phyloP scores from a whole-genome alignment of 2,113 vertebrate genomes.

The Eonycteris spelaea region DNA sequence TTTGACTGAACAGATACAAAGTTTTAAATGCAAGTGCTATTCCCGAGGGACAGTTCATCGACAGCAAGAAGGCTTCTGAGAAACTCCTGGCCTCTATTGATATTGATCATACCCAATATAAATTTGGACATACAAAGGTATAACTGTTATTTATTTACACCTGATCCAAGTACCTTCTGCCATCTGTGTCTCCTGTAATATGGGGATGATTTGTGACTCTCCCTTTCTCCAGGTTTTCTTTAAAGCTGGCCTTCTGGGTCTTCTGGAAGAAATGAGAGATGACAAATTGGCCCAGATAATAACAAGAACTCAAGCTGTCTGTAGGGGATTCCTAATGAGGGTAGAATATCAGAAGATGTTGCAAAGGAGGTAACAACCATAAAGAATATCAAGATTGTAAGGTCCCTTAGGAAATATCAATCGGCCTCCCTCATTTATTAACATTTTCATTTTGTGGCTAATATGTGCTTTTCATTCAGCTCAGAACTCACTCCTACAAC shows the following conservation, averaged over 20 bases:
- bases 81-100: constrained; percentile 90
- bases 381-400: not conserved
- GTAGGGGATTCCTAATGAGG: constrained; percentile 90
- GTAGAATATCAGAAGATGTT: constrained; percentile 91
- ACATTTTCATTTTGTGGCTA: not conserved
- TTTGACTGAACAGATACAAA: constrained; percentile 83
- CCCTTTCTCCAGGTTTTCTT: constrained; percentile 89
- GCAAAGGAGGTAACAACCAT: constrained; percentile 85
- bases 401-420: not conserved
- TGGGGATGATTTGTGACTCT: not conserved
- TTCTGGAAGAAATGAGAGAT: constrained; percentile 94
- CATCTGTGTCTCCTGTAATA: not conserved
- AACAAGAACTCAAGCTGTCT: constrained; percentile 93
- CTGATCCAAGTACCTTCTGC: not conserved
- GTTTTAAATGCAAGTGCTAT: constrained; percentile 91
- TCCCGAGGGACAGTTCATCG: constrained; percentile 91
- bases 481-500: not conserved
- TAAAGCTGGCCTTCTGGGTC: constrained; percentile 93
- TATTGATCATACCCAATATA: constrained; percentile 89
- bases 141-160: not conserved
- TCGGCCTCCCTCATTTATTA: not conserved
- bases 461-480: not conserved
- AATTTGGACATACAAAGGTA: constrained; percentile 94
- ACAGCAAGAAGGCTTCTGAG: constrained; percentile 92
- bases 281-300: constrained; percentile 93